phyloP scores from a whole-genome alignment of 2,797 vertebrate species.

The Myiotriccus ornatus region DNA sequence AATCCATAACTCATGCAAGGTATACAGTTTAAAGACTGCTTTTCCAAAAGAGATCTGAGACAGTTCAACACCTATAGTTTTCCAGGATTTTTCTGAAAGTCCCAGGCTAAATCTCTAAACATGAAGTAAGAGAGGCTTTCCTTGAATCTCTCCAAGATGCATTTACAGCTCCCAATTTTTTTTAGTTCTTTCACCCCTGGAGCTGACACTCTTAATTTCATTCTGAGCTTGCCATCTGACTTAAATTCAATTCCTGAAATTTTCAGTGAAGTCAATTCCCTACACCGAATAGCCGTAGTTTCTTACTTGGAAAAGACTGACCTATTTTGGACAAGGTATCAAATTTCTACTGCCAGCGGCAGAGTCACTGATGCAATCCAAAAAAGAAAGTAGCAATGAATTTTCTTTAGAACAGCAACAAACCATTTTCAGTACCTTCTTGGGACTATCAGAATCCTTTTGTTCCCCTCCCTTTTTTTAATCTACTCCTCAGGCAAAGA shows the following conservation, averaged over 20 bases:
- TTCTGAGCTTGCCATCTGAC: background rate
- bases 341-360: background rate
- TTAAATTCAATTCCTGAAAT: background rate
- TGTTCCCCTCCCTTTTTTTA: accelerated
- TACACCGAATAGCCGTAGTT: background rate
- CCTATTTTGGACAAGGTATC: background rate
- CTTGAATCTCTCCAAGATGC: background rate
- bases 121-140: background rate
- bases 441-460: background rate
- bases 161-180: background rate
- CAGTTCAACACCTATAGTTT: background rate
- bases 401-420: background rate
- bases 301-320: background rate
- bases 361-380: background rate
- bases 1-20: background rate
- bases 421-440: background rate
- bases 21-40: background rate
- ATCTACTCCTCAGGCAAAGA: background rate
- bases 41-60: background rate
- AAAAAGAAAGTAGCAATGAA: background rate
- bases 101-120: background rate
- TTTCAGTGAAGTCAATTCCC: background rate
- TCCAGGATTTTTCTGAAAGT: background rate
- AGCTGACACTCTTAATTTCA: background rate
- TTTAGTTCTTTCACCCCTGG: accelerated